Evolutionary conservation across 2,888 invertebrate species (phyloP), one percentile per base, ranked within the genome.

Genomic region (Pristionchus entomophagus): DNA sequence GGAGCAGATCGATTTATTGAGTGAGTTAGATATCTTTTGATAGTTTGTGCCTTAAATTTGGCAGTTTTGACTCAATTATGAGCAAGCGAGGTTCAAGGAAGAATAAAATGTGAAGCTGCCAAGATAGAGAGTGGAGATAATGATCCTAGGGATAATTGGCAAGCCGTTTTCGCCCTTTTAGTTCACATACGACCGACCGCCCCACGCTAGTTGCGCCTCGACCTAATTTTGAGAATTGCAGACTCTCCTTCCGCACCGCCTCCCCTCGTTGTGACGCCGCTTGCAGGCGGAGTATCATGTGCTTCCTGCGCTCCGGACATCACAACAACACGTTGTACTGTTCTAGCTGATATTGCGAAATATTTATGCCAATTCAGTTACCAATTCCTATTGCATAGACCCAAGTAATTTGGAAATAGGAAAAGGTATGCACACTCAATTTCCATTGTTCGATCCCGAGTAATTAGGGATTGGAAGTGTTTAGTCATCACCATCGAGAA

Each of bases 201-300:
- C n/a, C n/a, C n/a, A n/a, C n/a, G n/a, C n/a, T n/a, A n/a, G n/a
- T n/a, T n/a, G n/a, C n/a, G n/a, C n/a, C n/a, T n/a, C n/a, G n/a
- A n/a, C n/a, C n/a, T n/a, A 19, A 26, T 6, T 38, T 17, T 12
- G 4, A 29, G 29, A 26, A 53, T 59, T 10, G 59, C 62, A 83
- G 83, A 29, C 62, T 83, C 35, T 32, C 83, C 38, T 83, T 62
- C 83, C 83, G 83, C 14, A 45, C 62, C 1, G 10, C 26, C 2
- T 26, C 90, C 51, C 87, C 89, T 14, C 83, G 73, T 0, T 94
- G 94, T 86, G 93, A 93, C 86, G 87, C 88, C 17, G 88, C 90
- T 19, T 94, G 94, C 86, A 91, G 91, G 51, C 86, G 88, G 51
- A 88, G 91, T 62, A 89, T 94, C 10, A 87, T 94, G 35, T 94